Conservation (phyloP, 2,888 invertebrate genomes). For the Lasius fuliginosus region DNA sequence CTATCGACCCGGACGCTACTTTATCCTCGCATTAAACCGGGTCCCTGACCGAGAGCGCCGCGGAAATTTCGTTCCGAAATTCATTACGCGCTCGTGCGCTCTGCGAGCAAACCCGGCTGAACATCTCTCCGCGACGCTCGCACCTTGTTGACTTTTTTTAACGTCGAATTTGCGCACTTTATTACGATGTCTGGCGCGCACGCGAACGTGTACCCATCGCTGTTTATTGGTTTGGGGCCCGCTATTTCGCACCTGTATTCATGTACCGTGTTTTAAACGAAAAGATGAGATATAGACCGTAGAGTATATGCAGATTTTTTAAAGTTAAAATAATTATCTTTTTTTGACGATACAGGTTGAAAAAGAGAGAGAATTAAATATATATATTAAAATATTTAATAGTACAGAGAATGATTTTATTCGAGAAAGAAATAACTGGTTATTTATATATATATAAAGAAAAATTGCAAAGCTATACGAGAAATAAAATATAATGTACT, state of each 20-base stretch:
- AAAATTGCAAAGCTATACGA: neutral
- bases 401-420: neutral
- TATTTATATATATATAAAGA: neutral
- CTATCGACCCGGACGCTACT: conserved; percentile 84
- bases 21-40: conserved; percentile 83
- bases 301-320: neutral
- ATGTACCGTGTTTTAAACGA: neutral
- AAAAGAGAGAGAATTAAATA: neutral
- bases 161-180: conserved; percentile 66
- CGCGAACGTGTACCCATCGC: conserved; percentile 22
- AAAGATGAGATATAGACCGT: neutral
- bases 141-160: conserved; percentile 67
- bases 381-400: neutral
- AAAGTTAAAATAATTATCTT: neutral
- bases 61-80: conserved; percentile 77
- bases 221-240: conserved; percentile 56
- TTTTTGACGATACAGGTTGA: neutral
- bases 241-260: conserved; percentile 37
- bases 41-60: conserved; percentile 63
- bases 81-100: conserved; percentile 75
- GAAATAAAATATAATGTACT: neutral
- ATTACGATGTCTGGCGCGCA: conserved; percentile 58
- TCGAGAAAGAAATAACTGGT: neutral
- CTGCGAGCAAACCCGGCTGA: conserved; percentile 31
- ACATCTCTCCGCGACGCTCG: conserved; percentile 56